Evolutionary conservation across 2,888 invertebrate genomes (phyloP), one percentile per base, ranked within the genome.

Genomic region (Pasiphila rectangulata): DNA sequence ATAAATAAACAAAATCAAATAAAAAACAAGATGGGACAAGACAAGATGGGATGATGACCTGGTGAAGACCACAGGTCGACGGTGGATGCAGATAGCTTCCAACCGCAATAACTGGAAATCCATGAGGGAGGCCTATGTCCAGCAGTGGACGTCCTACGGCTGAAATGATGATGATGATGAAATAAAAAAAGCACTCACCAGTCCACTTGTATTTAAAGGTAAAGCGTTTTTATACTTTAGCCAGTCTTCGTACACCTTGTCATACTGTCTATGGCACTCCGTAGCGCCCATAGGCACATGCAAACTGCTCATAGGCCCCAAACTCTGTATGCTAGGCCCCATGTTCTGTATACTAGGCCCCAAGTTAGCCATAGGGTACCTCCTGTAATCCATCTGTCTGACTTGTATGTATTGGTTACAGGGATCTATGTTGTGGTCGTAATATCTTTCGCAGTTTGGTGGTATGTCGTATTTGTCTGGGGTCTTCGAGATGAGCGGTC

Each of bases 191-290:
- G 1, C 4, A 83, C 87, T 82, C 46, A 87, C 87, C 80, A 87
- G 69, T 39, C 83, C 83, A 51, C 75, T 80, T 0, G 86, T 87
- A 57, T 86, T 84, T 45, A 87, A 62, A 1, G 87, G 85, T 65
- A 87, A 73, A 63, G 86, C 82, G 44, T 87, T 86, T 44, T 87
- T 88, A 67, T 88, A 78, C 75, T 91, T 85, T 83, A 92, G 55
- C 88, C 90, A 86, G 80, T 92, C 79, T 65, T 89, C 79, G 67
- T 90, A 85, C 51, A 91, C 82, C 53, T 87, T 79, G 54, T 88
- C 79, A 70, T 85, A 83, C 0, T 79, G 77, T 54, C 85, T 73
- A 6, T 80, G 79, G 24, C 84, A 83, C 12, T 85, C 84, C 45
- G 21, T 29, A 0, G 49, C 20, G 4, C 41, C 41, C 61, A 79